Base-by-base conservation (phyloP, 2,888 invertebrate genomes). In the Anthrax anthrax region DNA sequence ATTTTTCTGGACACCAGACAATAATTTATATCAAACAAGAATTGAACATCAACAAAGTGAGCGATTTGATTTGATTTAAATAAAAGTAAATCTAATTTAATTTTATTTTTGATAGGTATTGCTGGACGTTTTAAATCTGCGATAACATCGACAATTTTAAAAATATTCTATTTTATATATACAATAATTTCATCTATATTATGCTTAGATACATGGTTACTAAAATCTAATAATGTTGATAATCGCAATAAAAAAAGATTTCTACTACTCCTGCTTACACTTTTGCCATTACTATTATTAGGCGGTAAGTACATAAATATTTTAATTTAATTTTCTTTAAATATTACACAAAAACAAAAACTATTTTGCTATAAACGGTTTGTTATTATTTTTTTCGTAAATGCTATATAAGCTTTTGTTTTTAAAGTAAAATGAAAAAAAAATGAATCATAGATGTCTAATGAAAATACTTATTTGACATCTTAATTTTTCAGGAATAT, bases 211-310 rank as follows among this genome's bases (percentile, higher is more conserved):
- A 65, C 63, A 29, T 63, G 60, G 60, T 50, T 66, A 18, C 48
- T 66, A 39, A 58, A 52, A 46, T 61, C 64, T 4, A 55, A 57
- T 36, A 13, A 27, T n/a, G 57, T 57, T 46, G 51, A 59, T 37
- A 60, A 62, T 18, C 59, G 57, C 46, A 60, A 57, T 43, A 56
- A 57, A 18, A 64, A 60, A 48, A 65, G 64, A 44, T 65, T 67
- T 50, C 53, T 67, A 16, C 47, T 68, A 9, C 51, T 63, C 17
- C 48, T 67, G 47, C 54, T 78, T 43, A 63, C 74, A 37, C 52
- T 77, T 17, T 52, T 78, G 54, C 76, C 77, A 1, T 61, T 77
- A 40, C 53, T 77, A 39, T 55, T 78, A 48, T 58, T 77, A 49
- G 67, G 69, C 58, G 78, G 78, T 79, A 62, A 76, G 76, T 72